Evolutionary conservation across 2,113 vertebrate species (phyloP), one percentile per base, ranked within the genome.

Genomic region (Syngnathus scovelli): DNA sequence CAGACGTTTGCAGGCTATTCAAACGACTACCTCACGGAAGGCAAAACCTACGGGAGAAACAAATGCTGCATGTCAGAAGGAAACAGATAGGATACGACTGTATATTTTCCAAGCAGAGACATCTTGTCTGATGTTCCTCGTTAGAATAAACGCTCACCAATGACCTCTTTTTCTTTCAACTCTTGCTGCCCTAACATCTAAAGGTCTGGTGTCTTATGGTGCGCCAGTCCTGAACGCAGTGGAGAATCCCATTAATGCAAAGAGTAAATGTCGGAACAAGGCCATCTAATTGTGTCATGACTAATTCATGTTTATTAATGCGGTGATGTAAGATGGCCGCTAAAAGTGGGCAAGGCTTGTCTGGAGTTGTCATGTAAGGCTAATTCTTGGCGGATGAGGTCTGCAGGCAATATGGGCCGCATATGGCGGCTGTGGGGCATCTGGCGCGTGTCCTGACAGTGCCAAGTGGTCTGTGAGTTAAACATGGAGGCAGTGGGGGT

Each of bases 281-380:
- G 74, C 72, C 59, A 36, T 87, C 84, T 91, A 87, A 90, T 86
- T 86, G 84, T 82, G 79, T 80, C 80, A 88, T 88, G 87, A 89
- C 87, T 90, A 90, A 91, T 90, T 90, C 86, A 89, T 88, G 88
- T 87, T 85, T 88, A 88, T 90, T 88, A 89, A 89, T 81, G 79
- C 76, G 69, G 73, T 77, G 79, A 89, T 88, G 86, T 87, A 84
- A 81, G 77, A 89, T 83, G 86, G 76, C 80, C 33, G 79, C 71
- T 39, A 60, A 78, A 83, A 72, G 82, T 74, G 79, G 79, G 76
- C 79, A 71, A 69, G 49, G 65, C 67, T 70, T 85, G 83, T 81
- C 84, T 78, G 70, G 68, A 71, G 51, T 72, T 74, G 77, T 84
- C 79, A 82, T 84, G 78, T 85, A 79, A 63, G 68, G 77, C 71